A percentile compares a stretch with the other conserved stretches of the same genome.
These are phyloP conservation scores for Hypercompe scribonia DNA, from an alignment of 2,888 invertebrate species.

Conservation along the genomic window DNA sequence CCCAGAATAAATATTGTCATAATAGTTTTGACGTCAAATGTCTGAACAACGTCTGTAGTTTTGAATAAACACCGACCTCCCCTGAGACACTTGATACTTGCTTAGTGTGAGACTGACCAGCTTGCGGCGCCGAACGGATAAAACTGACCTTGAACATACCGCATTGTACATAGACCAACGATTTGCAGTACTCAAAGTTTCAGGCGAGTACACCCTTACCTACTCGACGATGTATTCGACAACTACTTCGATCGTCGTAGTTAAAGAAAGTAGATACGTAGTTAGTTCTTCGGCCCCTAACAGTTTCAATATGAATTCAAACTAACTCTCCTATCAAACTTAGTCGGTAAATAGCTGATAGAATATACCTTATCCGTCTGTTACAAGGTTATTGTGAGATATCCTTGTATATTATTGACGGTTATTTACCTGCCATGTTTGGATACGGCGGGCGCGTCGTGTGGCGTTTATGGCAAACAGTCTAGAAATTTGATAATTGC, in stretches of 20 bases:
- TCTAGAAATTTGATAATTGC: conserved; percentile 56
- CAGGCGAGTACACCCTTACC: neutral
- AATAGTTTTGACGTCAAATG: conserved; percentile 50
- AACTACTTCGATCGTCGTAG: conserved; percentile 3
- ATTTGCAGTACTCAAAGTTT: neutral
- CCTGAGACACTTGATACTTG: conserved; percentile 58
- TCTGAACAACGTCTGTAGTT: conserved; percentile 35
- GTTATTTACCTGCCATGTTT: conserved; percentile 68
- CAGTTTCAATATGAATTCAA: conserved; percentile 72
- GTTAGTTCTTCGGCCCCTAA: conserved; percentile 62
- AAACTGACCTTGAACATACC: neutral
- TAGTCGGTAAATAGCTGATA: conserved; percentile 16
- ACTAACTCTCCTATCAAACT: conserved; percentile 62
- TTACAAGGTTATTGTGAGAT: conserved; percentile 34
- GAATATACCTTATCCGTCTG: conserved; percentile 42
- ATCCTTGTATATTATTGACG: conserved; percentile 46
- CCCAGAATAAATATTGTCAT: conserved; percentile 59
- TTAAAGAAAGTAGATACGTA: conserved; percentile 47
- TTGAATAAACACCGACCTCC: conserved; percentile 63
- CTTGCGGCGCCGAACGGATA: conserved; percentile 27
- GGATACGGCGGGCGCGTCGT: conserved; percentile 56
- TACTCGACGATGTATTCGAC: conserved; percentile 19
- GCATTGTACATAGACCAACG: conserved; percentile 21
- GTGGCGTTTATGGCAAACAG: conserved; percentile 55
- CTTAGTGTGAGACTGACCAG: conserved; percentile 49